These are phyloP conservation scores for Eulemur rubriventer DNA, from an alignment of 2,797 vertebrate species.

Conservation along the genomic window DNA sequence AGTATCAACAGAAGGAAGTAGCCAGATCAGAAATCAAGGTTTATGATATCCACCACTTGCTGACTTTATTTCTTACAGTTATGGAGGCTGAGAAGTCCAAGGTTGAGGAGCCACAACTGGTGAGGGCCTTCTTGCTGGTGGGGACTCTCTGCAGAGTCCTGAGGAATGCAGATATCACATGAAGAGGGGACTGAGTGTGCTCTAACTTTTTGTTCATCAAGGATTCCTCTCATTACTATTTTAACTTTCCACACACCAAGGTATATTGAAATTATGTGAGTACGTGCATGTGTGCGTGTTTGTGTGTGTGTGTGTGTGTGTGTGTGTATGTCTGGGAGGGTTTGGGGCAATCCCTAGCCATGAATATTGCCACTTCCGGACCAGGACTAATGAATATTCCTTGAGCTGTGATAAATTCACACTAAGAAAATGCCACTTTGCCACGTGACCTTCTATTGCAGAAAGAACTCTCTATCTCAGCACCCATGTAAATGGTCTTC, in stretches of 20 bases:
- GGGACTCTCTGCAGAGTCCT: neutral
- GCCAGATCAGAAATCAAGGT: neutral
- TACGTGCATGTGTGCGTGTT: neutral
- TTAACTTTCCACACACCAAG: neutral
- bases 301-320: neutral
- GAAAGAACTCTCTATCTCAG: neutral
- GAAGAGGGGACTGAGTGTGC: neutral
- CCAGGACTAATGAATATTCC: neutral
- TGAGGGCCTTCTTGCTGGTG: too few relatives aligned
- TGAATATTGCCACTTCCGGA: neutral
- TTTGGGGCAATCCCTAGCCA: neutral
- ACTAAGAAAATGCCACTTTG: neutral
- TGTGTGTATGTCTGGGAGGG: neutral
- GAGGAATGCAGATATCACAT: neutral
- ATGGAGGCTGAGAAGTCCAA: neutral
- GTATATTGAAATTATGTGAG: neutral
- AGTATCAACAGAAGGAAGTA: neutral
- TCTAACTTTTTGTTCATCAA: neutral
- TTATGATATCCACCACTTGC: neutral
- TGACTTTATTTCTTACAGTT: neutral
- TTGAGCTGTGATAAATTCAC: neutral
- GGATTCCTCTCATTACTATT: neutral
- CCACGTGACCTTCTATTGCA: neutral
- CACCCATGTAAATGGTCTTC: neutral
- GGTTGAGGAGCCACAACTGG: neutral